These are phyloP conservation scores for Gymnogyps californianus DNA, from an alignment of 2,113 vertebrate species.

Conservation along the genomic window DNA sequence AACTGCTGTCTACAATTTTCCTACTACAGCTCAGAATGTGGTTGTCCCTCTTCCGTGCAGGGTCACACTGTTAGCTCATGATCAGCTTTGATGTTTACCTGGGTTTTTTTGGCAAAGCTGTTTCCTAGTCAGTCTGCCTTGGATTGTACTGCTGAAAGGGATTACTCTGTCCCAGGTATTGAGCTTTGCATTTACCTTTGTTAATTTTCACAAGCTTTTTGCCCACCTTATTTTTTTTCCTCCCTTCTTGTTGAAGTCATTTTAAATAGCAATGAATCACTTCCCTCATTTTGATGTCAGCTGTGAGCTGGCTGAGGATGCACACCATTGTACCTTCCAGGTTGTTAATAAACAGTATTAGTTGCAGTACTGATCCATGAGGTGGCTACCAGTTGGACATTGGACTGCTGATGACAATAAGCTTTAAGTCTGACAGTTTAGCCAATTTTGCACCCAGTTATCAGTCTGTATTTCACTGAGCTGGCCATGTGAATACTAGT, in stretches of 20 bases:
- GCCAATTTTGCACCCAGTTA: background rate
- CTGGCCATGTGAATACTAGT: background rate
- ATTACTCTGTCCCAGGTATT: background rate
- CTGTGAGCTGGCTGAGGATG: background rate
- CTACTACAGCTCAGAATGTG: too few species aligned
- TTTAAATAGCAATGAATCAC: background rate
- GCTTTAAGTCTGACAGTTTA: background rate
- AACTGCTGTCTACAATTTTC: background rate
- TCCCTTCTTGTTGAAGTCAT: background rate
- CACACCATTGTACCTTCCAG: background rate
- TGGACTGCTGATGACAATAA: background rate
- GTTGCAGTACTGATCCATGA: background rate
- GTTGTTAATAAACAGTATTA: background rate
- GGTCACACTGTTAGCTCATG: background rate
- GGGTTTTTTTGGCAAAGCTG: background rate
- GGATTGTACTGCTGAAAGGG: background rate
- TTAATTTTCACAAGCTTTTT: background rate
- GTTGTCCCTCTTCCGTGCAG: background rate
- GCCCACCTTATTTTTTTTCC: rapidly evolving
- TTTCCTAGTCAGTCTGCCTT: background rate
- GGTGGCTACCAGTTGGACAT: background rate
- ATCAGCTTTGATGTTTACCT: background rate
- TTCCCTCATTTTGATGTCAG: background rate
- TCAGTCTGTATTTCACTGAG: background rate
- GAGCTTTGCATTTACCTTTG: background rate